Evolutionary conservation across 2,888 invertebrate species (phyloP), one percentile per base, ranked within the genome.

Genomic region (Adineta ricciae): DNA sequence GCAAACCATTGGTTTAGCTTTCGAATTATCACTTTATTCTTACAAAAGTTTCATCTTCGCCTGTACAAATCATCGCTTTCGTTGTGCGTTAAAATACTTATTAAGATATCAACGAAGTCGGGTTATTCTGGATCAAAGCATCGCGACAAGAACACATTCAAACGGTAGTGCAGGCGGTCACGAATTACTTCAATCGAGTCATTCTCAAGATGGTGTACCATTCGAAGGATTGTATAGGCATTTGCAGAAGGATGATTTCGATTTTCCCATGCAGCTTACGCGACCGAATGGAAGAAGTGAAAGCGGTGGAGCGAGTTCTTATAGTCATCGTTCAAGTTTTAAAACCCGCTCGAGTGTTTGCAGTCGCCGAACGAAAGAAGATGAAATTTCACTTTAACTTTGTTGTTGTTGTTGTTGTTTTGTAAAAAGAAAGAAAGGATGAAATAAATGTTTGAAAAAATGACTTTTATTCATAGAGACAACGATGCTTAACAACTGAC

Each of bases 51-150:
- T 41, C n/a, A 11, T 78, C 7, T 78, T n/a, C n/a, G 24, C 24
- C 24, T 41, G 1, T 41, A 41, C 41, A 41, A 41, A 38, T 41
- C 24, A 41, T 41, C 78, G 78, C 14, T 78, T 78, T 78, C 78
- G 78, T 19, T 78, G 78, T 78, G 78, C 78, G 41, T n/a, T 78
- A 78, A 78, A 78, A 78, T 78, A 78, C 41, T n/a, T 78, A 41
- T 41, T 78, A 14, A 78, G n/a, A 78, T 41, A 78, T 78, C 41
- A 78, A 41, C 78, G 41, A n/a, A 41, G n/a, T 41, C 38, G n/a
- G 9, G 19, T 64, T 64, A 27, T 64, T 14, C 27, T 64, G 1
- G 32, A 32, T 19, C 64, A 64, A 32, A 2, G 64, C 7, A 32
- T 32, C 0, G 16, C 64, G 32, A 78, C 41, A 41, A 41, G 4